Evolutionary conservation across 2,888 invertebrate genomes (phyloP).

Genomic region (Apodemia hepburni): DNA sequence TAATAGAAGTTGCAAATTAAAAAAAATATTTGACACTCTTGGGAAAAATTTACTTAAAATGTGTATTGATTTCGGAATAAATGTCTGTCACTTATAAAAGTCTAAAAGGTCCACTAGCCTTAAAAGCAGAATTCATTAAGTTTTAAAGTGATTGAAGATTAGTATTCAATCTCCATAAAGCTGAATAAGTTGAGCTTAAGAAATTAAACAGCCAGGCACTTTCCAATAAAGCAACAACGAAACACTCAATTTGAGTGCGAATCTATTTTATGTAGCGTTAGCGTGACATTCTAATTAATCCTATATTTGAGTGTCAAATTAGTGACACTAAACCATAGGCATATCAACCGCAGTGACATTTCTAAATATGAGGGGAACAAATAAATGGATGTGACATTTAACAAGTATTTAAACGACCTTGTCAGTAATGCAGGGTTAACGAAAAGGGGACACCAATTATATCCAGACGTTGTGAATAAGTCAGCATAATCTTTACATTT

Average conservation of each 20-base stretch:
- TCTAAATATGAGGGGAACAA: slow-evolving; percentile 67
- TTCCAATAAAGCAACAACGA: slow-evolving; percentile 30
- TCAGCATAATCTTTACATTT: slow-evolving; percentile 35
- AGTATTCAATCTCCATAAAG: slow-evolving; percentile 17
- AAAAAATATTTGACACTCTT: too few relatives aligned
- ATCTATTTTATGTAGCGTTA: slow-evolving; percentile 56
- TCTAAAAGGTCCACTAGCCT: slow-evolving; percentile 8
- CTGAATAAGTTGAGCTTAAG: slow-evolving; percentile 13
- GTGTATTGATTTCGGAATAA: neutral
- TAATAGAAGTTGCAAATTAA: too few relatives aligned
- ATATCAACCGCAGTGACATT: slow-evolving; percentile 72
- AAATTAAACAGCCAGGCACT: slow-evolving; percentile 21
- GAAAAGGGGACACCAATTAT: slow-evolving; percentile 56
- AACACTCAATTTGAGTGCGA: slow-evolving; percentile 48
- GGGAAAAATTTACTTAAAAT: too few relatives aligned
- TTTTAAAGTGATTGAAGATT: slow-evolving; percentile 25
- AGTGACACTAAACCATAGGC: slow-evolving; percentile 72
- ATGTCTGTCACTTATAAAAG: neutral
- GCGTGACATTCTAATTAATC: slow-evolving; percentile 71
- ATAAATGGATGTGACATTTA: slow-evolving; percentile 73
- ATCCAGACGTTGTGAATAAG: slow-evolving; percentile 40
- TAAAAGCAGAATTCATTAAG: slow-evolving; percentile 24
- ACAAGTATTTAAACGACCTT: slow-evolving; percentile 67
- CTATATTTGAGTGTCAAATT: slow-evolving; percentile 74
- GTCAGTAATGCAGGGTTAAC: slow-evolving; percentile 53